A percentile compares a stretch with the other conserved stretches of the same genome.
phyloP scores from a whole-genome alignment of 2,888 invertebrate genomes.

The Lasioglossum lativentre region DNA sequence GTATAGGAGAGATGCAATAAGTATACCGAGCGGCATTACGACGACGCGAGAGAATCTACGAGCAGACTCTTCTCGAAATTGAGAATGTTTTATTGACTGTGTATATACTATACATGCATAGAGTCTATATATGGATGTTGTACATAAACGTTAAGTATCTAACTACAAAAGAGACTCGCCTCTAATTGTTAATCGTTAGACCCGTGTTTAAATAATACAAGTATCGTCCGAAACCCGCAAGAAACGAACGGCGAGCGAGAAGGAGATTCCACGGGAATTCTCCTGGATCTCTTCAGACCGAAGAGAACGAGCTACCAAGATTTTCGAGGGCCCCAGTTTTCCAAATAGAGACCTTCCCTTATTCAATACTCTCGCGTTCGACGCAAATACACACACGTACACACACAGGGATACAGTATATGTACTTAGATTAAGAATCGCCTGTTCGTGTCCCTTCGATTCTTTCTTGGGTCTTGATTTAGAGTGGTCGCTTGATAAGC shows the following conservation, averaged over 20 bases:
- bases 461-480: not conserved
- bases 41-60: conserved; percentile 36
- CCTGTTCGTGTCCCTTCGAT: conserved; percentile 3
- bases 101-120: conserved; percentile 47
- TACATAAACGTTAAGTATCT: conserved; percentile 60
- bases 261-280: conserved; percentile 23
- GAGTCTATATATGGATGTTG: conserved; percentile 51
- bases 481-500: not conserved
- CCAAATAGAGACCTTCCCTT: conserved; percentile 14
- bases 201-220: conserved; percentile 46
- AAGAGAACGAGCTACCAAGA: not conserved
- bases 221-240: conserved; percentile 29
- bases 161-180: conserved; percentile 23
- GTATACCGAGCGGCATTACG: conserved; percentile 75
- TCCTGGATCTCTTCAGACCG: conserved; percentile 9
- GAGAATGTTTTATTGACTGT: conserved; percentile 60
- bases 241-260: not conserved
- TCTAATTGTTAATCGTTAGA: conserved; percentile 49
- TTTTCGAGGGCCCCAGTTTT: conserved; percentile 8
- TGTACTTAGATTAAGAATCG: conserved; percentile 48
- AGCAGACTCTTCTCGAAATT: conserved; percentile 45
- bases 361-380: conserved; percentile 39
- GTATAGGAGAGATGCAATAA: conserved; percentile 76
- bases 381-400: not conserved
- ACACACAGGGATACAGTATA: conserved; percentile 26